Base-by-base conservation (phyloP, 2,888 invertebrate genomes). In the Harpagoxenus sublaevis region DNA sequence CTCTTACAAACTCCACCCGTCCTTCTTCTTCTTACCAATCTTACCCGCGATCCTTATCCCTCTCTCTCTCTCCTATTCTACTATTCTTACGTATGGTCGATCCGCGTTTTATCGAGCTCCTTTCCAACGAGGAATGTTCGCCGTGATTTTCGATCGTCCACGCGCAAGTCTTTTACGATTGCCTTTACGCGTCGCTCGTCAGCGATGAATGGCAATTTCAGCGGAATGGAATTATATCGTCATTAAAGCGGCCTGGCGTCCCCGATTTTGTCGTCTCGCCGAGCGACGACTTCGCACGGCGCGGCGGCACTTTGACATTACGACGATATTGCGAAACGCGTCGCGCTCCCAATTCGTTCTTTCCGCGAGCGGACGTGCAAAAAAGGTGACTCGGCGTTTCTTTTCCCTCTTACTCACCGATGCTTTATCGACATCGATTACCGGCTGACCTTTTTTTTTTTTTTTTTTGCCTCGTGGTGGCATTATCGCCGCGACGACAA, bases 381-480 rank as follows among this genome's bases (percentile, higher is more conserved):
- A 70, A 57, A 57, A 74, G 66, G 48, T 51, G 57, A 79, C 73
- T 71, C 60, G 75, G 53, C n/a, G 6, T 45, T 10, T 45, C 71
- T 83, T 42, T 48, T 53, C 28, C 28, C 23, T 60, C 63, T 62
- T 35, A 51, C 53, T 23, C 62, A 74, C 60, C 45, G 39, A 1
- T 35, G 28, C 77, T 90, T 91, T 86, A 90, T 91, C 90, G 87
- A 85, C 73, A 75, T 85, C 86, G 91, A 91, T 90, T 91, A 85
- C 85, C 55, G 28, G 48, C 35, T 42, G 68, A 60, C 66, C 6
- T 4, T 6, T 35, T 35, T 35, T 35, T 35, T 35, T 35, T 88
- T 88, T 88, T 86, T 88, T 87, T 45, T 28, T 15, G 23, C 85
- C 86, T 78, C 31, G 18, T 45, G 60, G 39, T 74, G 70, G 74